These are phyloP conservation scores for Lepidurus couesii DNA, from an alignment of 1,140 invertebrate species.

Conservation along the genomic window DNA sequence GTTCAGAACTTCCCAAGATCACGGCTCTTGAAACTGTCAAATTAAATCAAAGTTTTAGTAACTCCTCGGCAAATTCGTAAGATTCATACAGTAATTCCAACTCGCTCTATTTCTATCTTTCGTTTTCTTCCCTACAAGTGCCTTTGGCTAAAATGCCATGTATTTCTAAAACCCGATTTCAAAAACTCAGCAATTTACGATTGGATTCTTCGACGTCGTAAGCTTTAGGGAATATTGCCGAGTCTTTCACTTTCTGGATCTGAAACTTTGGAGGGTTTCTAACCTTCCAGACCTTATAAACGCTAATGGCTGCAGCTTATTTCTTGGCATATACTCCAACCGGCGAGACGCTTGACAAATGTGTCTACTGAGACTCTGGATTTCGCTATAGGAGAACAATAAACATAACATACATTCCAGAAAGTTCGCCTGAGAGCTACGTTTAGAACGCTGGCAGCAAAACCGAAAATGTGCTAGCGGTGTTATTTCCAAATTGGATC, in stretches of 20 bases:
- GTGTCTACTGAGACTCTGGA: not conserved
- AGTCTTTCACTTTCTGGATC: not conserved
- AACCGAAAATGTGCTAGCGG: too few species aligned
- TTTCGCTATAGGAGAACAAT: too few species aligned
- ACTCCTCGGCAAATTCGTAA: not conserved
- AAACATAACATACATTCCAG: too few species aligned
- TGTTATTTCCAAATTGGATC: too few species aligned
- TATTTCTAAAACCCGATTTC: too few species aligned
- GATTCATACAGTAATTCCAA: not conserved
- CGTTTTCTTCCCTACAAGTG: too few species aligned
- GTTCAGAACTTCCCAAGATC: conserved; percentile 73
- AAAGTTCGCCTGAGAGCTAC: too few species aligned
- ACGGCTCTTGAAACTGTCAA: conserved; percentile 76
- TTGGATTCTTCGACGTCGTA: too few species aligned
- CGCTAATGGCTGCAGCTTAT: not conserved
- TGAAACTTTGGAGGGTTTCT: not conserved
- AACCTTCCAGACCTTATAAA: not conserved
- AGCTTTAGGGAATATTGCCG: not conserved
- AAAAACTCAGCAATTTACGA: too few species aligned
- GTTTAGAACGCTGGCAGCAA: too few species aligned
- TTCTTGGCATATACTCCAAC: not conserved
- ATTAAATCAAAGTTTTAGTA: not conserved
- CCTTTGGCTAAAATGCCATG: too few species aligned
- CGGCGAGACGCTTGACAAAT: not conserved
- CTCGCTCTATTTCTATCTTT: too few species aligned